Evolutionary conservation across 2,797 vertebrate species (phyloP), one percentile per base, ranked within the genome.

Genomic region (Cottoperca gobio): DNA sequence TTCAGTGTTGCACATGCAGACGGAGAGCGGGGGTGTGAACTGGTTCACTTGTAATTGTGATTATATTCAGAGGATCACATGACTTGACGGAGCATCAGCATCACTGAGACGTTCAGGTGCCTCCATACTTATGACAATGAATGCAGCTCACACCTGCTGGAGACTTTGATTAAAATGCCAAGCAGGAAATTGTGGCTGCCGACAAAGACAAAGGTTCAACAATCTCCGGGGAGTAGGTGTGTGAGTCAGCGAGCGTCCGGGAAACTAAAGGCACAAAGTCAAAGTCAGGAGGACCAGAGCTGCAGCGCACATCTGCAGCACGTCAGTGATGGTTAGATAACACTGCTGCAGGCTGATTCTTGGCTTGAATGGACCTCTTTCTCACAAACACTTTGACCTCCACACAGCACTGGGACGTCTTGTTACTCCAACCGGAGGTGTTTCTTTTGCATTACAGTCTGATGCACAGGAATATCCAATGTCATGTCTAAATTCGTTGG

Each of bases 171-270:
- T 43, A 49, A 60, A 65, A 12, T 4, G 2, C 49, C 73, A 1
- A 33, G 52, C 69, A 78, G 81, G 71, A 78, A 69, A 70, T 54
- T 28, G 12, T 63, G n/a, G 21, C 45, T 43, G 67, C 55, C 55
- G 48, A 35, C 49, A 4, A 31, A 52, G 24, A 67, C 1, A 7
- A 54, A 8, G 40, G 4, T 12, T 62, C 39, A 0, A 14, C 26
- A 5, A 3, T 55, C 68, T 73, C 59, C 11, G 53, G 16, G 31
- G 55, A 54, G 69, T 55, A 43, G 40, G 50, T 37, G 33, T 37
- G 46, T 23, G 67, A 75, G 59, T 59, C 65, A 66, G 33, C 17
- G 21, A 77, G 39, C 16, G 31, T 33, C 31, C 33, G 31, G 31
- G 31, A 33, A 33, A 53, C 40, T 26, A 5, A 50, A 50, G 65